These are phyloP conservation scores for Micromesistius poutassou DNA, from an alignment of 2,797 vertebrate species.

Conservation along the genomic window DNA sequence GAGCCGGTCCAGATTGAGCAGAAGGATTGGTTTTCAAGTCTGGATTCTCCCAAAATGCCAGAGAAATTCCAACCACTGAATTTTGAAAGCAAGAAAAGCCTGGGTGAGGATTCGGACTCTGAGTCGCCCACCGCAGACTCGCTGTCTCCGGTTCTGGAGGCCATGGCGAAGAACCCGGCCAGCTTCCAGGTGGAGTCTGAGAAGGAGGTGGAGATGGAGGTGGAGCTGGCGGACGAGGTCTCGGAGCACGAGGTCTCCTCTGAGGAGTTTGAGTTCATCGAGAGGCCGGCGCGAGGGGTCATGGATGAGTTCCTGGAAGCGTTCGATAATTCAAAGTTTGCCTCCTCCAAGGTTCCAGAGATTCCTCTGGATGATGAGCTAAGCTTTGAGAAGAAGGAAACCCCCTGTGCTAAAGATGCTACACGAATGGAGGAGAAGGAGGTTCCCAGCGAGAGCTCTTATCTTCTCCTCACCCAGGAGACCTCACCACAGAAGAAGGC, in stretches of 20 bases:
- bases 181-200: slow-evolving; percentile 69
- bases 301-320: slow-evolving; percentile 77
- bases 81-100: slow-evolving; percentile 57
- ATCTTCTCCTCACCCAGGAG: slow-evolving; percentile 62
- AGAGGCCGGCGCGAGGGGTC: slow-evolving; percentile 69
- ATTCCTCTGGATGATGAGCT: slow-evolving; percentile 65
- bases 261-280: slow-evolving; percentile 80
- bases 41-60: slow-evolving; percentile 48
- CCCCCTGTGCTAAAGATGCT: slow-evolving; percentile 14
- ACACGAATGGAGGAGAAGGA: slow-evolving; percentile 40
- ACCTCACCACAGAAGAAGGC: slow-evolving; percentile 63
- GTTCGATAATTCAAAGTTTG: slow-evolving; percentile 69
- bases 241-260: slow-evolving; percentile 77
- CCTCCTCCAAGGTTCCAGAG: slow-evolving; percentile 59
- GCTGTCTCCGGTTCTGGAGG: slow-evolving; percentile 74
- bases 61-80: slow-evolving; percentile 64
- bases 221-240: slow-evolving; percentile 63
- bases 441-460: slow-evolving; percentile 55
- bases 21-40: slow-evolving; percentile 68
- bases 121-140: slow-evolving; percentile 76
- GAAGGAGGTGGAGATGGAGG: too few species aligned
- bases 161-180: slow-evolving; percentile 71
- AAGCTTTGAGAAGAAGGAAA: slow-evolving; percentile 47
- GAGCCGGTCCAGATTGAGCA: slow-evolving; percentile 59
- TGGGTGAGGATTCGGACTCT: slow-evolving; percentile 68